Evolutionary conservation across 2,113 vertebrate species (phyloP).

Genomic region (Sarotherodon lohbergeri): DNA sequence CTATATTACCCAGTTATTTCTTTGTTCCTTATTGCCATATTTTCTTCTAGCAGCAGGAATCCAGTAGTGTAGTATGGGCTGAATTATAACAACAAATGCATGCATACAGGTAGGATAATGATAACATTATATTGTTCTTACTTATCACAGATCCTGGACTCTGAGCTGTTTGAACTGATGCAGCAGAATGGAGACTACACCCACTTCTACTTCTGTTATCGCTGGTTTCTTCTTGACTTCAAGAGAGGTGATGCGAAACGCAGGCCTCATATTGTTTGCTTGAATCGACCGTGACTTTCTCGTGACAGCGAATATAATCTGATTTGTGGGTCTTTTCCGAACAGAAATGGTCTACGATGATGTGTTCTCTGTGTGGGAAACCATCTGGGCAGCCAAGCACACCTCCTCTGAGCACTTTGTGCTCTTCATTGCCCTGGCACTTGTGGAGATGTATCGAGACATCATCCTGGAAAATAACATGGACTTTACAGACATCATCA

Average conservation of each 20-base stretch:
- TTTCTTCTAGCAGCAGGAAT: not conserved
- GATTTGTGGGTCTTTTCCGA: not conserved
- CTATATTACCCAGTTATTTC: not conserved
- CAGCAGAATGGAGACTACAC: conserved; percentile 99
- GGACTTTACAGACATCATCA: conserved; percentile 99
- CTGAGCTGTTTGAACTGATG: conserved; percentile 97
- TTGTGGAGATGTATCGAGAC: conserved; percentile 94
- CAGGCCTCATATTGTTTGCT: not conserved
- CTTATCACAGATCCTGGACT: conserved; percentile 87
- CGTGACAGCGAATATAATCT: not conserved
- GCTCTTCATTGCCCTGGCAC: conserved; percentile 91
- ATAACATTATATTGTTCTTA: not conserved
- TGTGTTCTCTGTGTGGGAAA: conserved; percentile 94
- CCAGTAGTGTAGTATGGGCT: not conserved
- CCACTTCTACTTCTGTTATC: conserved; percentile 99
- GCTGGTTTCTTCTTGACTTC: conserved; percentile 98
- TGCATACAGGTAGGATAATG: not conserved
- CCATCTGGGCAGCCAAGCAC: conserved; percentile 90
- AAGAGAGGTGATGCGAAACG: conserved; percentile 81
- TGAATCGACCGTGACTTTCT: not conserved
- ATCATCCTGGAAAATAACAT: conserved; percentile 99
- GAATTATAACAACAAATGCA: not conserved
- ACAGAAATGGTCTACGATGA: conserved; percentile 94
- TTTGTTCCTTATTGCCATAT: not conserved
- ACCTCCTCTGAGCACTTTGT: conserved; percentile 92